These are phyloP conservation scores for Perdita meconis DNA, from an alignment of 2,888 invertebrate genomes.

Conservation along the genomic window DNA sequence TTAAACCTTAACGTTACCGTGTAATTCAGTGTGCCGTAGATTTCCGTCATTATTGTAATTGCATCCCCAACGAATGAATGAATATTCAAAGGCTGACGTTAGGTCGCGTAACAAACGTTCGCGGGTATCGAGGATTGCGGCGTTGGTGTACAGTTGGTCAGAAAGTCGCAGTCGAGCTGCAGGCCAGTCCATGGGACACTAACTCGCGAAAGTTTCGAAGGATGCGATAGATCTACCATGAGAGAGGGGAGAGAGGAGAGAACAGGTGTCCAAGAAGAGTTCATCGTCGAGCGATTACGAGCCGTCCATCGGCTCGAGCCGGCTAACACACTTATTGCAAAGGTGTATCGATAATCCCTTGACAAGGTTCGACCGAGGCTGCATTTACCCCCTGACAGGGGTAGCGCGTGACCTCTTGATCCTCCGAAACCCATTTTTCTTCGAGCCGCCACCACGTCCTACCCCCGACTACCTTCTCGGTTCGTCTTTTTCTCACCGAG, in stretches of 20 bases:
- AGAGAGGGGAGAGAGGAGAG: not conserved
- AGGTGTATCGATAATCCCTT: constrained; percentile 66
- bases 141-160: not conserved
- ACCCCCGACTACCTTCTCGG: constrained; percentile 19
- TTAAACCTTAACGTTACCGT: constrained; percentile 11
- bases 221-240: not conserved
- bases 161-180: constrained; percentile 8
- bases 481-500: constrained; percentile 34
- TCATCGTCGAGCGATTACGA: constrained; percentile 54
- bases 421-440: constrained; percentile 63
- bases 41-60: constrained; percentile 6
- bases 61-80: not conserved
- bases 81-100: not conserved
- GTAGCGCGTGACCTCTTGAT: constrained; percentile 62
- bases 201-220: not conserved
- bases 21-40: constrained; percentile 19
- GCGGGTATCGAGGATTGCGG: not conserved
- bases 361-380: constrained; percentile 58
- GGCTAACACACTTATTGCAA: constrained; percentile 59
- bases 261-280: constrained; percentile 34
- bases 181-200: constrained; percentile 8
- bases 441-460: constrained; percentile 20
- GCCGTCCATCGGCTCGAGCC: constrained; percentile 40
- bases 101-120: constrained; percentile 1
- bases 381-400: constrained; percentile 61